Base-by-base conservation (phyloP, 1,140 invertebrate genomes). In the Tyrophagus putrescentiae region DNA sequence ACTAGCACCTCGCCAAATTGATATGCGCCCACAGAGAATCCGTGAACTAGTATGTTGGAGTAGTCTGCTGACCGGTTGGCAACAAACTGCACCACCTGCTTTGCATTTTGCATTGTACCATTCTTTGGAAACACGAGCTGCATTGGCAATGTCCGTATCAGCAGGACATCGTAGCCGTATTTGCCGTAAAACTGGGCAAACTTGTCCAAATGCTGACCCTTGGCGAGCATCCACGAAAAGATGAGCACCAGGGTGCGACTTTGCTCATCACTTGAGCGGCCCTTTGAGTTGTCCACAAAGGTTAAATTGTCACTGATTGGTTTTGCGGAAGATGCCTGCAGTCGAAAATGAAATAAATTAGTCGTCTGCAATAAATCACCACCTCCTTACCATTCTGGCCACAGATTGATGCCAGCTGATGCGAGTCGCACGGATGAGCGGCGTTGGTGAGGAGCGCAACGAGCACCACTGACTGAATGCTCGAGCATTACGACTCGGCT, bases 121-220 rank as follows among this genome's bases (percentile, higher is more conserved):
- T 72, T 83, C 4, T 74, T 67, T 4, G 87, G 88, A 82, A 84
- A 87, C 61, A 91, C 75, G 23, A 89, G 74, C 69, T 90, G 84
- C 78, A 81, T 82, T 0, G 85, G 85, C n/a, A 79, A 82, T 45
- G 86, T 79, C 33, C 78, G 78, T 1, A 91, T 79, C 18, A 80
- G 79, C 16, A 89, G 70, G 4, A 91, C 84, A 72, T 92, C 87
- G 70, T 84, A 91, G 18, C 85, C 87, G 69, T 84, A 80, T 45
- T 84, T 80, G 54, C 84, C 72, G 68, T 91, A 93, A 27, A 90
- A 77, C 52, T 84, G 76, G 0, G 81, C 80, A 71, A 83, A 89
- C 72, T 92, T 92, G 69, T 81, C 78, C n/a, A 89, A 74, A 70
- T 91, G 84, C 68, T 82, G 83, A 61, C 80, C 79, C 66, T 85